Percentiles rank a stretch among this genome's conserved stretches.
Evolutionary conservation across 2,888 invertebrate species (phyloP).

Genomic region (Euzophera pinguis): DNA sequence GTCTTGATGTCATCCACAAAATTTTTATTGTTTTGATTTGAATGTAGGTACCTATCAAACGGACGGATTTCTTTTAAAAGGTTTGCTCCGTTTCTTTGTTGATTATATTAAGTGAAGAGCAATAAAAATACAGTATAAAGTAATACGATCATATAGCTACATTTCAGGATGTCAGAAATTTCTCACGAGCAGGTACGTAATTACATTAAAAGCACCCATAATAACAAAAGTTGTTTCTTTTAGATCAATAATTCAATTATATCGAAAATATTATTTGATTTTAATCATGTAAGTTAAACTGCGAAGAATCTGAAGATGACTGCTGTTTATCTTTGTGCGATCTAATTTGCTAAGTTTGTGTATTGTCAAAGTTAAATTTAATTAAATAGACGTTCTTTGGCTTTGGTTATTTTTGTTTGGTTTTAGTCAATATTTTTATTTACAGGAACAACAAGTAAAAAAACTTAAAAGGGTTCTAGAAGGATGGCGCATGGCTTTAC

Average conservation of each 20-base stretch:
- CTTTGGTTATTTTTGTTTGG: not conserved
- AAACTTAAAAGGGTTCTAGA: constrained; percentile 86
- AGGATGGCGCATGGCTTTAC: constrained; percentile 87
- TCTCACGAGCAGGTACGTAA: constrained; percentile 37
- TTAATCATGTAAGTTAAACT: too few relatives aligned
- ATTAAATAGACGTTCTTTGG: constrained; percentile 6
- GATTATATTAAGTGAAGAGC: constrained; percentile 3
- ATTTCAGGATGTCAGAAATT: constrained; percentile 29
- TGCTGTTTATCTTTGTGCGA: too few relatives aligned
- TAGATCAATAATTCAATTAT: too few relatives aligned
- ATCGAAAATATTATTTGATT: too few relatives aligned
- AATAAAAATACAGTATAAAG: not conserved
- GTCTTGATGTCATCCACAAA: too few relatives aligned
- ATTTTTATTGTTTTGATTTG: constrained; percentile 24
- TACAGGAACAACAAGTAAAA: constrained; percentile 85
- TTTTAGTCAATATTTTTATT: not conserved
- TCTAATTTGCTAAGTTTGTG: too few relatives aligned
- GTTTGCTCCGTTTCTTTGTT: constrained; percentile 18
- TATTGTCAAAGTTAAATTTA: not conserved
- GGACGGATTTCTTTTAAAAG: constrained; percentile 15
- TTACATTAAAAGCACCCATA: not conserved
- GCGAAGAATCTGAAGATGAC: too few relatives aligned
- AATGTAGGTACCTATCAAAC: constrained; percentile 26
- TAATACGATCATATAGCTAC: not conserved
- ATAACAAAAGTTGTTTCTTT: not conserved